Conservation (phyloP, 2,888 invertebrate species). For the Ptychoptera contaminata region DNA sequence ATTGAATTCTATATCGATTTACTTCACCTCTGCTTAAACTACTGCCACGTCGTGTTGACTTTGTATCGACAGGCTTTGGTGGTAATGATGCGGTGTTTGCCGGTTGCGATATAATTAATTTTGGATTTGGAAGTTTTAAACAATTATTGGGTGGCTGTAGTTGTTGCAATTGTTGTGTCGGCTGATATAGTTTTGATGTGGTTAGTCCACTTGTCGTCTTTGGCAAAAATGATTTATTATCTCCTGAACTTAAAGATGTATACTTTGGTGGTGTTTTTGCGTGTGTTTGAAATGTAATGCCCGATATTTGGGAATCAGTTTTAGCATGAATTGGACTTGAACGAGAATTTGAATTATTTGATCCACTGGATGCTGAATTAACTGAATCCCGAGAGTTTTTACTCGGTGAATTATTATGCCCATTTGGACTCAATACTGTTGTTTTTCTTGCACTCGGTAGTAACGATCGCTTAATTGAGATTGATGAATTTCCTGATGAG, state of each 20-base stretch:
- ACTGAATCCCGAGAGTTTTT: slow-evolving; percentile 12
- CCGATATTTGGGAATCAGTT: slow-evolving; percentile 6
- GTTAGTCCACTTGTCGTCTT: background rate
- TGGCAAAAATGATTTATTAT: background rate
- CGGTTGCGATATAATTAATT: slow-evolving; percentile 1
- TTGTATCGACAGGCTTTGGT: slow-evolving; percentile 12
- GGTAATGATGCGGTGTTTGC: slow-evolving; percentile 7
- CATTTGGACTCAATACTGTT: slow-evolving; percentile 8
- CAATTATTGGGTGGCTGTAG: slow-evolving; percentile 6
- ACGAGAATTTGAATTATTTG: slow-evolving; percentile 11
- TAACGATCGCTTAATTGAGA: slow-evolving; percentile 10
- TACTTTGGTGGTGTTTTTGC: slow-evolving; percentile 13
- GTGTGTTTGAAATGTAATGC: slow-evolving; percentile 6
- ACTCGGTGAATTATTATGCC: slow-evolving; percentile 4
- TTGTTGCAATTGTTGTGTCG: slow-evolving; percentile 6
- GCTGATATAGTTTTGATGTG: background rate
- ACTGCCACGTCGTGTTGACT: slow-evolving; percentile 9
- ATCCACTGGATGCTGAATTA: slow-evolving; percentile 12
- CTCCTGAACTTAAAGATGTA: slow-evolving; percentile 8
- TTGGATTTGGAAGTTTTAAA: background rate
- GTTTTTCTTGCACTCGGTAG: slow-evolving; percentile 11
- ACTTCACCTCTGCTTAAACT: slow-evolving; percentile 13
- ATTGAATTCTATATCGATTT: slow-evolving; percentile 15
- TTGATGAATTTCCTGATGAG: background rate
- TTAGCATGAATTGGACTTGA: slow-evolving; percentile 12